Evolutionary conservation across 2,797 vertebrate genomes (phyloP).

Genomic region (Hirundo rustica): DNA sequence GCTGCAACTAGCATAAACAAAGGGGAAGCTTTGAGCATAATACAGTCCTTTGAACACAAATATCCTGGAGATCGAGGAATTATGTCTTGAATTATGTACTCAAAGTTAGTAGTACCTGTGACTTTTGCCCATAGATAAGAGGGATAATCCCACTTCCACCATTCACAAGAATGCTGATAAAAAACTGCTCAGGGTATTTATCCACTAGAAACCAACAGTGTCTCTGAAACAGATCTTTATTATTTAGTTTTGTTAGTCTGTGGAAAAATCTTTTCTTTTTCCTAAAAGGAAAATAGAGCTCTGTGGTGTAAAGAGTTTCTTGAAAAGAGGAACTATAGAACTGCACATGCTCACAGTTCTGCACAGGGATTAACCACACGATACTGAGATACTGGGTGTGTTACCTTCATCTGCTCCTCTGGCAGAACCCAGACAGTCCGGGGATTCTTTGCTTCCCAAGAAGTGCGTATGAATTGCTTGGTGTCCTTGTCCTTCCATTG

Average conservation of each 20-base stretch:
- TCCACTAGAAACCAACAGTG: not conserved
- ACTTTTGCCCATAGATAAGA: not conserved
- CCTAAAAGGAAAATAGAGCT: not conserved
- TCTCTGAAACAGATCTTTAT: not conserved
- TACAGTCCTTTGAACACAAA: not conserved
- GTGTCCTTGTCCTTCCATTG: not conserved
- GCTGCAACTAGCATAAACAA: not conserved
- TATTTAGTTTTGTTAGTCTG: not conserved
- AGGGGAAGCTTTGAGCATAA: not conserved
- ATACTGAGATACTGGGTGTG: not conserved
- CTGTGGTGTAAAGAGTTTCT: not conserved
- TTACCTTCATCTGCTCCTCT: not conserved
- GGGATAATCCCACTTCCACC: not conserved
- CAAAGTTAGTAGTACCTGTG: not conserved
- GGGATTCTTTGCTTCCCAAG: not conserved
- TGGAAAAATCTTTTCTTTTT: not conserved
- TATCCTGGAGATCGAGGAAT: not conserved
- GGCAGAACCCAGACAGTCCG: not conserved
- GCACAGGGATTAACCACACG: not conserved
- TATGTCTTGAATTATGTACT: not conserved
- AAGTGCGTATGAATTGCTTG: not conserved
- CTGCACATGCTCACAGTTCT: not conserved
- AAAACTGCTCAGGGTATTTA: not conserved
- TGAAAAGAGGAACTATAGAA: fast-evolving
- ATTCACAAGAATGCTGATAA: not conserved